These are phyloP conservation scores for Apamea epomidion DNA, from an alignment of 2,888 invertebrate species.

Conservation along the genomic window DNA sequence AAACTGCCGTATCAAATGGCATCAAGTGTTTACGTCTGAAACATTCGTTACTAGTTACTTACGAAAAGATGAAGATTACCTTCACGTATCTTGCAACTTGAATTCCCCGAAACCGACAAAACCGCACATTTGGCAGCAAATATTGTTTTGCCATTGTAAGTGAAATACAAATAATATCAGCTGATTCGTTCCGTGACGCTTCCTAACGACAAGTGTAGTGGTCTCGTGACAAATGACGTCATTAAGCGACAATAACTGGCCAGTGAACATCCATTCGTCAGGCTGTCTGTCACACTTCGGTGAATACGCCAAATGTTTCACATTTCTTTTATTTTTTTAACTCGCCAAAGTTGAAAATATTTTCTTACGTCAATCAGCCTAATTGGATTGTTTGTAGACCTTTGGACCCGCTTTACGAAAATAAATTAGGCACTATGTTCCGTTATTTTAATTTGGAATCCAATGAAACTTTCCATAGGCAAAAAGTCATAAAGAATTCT, in stretches of 20 bases:
- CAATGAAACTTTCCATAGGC: neutral
- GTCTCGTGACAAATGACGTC: constrained; percentile 70
- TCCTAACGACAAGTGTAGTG: constrained; percentile 22
- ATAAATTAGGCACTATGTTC: neutral
- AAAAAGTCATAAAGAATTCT: constrained; percentile 10
- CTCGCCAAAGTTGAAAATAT: constrained; percentile 35
- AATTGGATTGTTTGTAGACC: constrained; percentile 48
- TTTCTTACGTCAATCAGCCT: constrained; percentile 45
- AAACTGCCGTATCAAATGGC: constrained; percentile 24
- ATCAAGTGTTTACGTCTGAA: neutral
- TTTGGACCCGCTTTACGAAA: constrained; percentile 42
- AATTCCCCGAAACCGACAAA: neutral
- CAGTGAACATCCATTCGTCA: constrained; percentile 66
- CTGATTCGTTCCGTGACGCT: constrained; percentile 43
- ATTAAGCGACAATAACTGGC: constrained; percentile 50
- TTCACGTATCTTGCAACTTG: neutral
- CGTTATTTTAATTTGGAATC: constrained; percentile 15
- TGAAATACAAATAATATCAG: constrained; percentile 42
- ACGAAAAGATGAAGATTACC: neutral
- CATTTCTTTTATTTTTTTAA: constrained; percentile 35
- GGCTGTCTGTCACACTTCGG: constrained; percentile 68
- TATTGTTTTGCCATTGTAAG: constrained; percentile 16
- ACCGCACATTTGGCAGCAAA: constrained; percentile 21
- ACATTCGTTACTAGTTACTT: neutral
- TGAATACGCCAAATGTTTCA: constrained; percentile 52